phyloP scores from a whole-genome alignment of 2,113 vertebrate species.

The Rhinoderma darwinii region DNA sequence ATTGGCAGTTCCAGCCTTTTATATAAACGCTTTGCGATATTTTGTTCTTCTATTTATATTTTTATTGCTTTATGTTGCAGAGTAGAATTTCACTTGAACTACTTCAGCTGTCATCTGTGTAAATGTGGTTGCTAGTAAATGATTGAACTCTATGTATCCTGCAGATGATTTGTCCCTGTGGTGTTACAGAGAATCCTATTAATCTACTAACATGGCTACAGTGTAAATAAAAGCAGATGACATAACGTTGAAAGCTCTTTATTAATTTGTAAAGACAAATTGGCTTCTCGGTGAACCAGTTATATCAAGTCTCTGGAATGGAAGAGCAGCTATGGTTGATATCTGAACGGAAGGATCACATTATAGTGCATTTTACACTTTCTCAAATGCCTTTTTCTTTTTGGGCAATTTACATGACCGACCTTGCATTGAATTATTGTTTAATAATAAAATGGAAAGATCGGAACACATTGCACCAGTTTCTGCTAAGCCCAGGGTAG shows the following conservation, averaged over 20 bases:
- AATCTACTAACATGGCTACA: constrained; percentile 15
- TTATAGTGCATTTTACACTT: neutral
- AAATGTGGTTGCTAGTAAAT: neutral
- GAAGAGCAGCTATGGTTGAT: neutral
- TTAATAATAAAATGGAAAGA: no score
- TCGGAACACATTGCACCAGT: no score
- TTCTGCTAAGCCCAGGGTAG: no score
- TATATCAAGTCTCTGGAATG: neutral
- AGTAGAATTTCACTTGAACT: neutral
- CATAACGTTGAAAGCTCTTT: constrained; percentile 13
- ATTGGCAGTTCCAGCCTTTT: neutral
- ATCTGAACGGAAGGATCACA: neutral
- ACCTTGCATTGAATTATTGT: no score
- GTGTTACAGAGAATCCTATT: constrained; percentile 6
- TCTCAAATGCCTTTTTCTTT: neutral
- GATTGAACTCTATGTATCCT: neutral
- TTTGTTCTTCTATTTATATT: neutral
- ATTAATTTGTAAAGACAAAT: constrained; percentile 4
- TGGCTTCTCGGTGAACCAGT: neutral
- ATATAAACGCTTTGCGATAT: neutral
- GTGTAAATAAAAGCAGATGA: constrained; percentile 23
- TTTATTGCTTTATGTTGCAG: neutral
- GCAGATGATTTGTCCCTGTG: constrained; percentile 21
- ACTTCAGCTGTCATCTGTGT: neutral
- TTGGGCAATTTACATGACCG: no score